phyloP scores from a whole-genome alignment of 1,140 invertebrate genomes.

The Saccostrea glomerata region DNA sequence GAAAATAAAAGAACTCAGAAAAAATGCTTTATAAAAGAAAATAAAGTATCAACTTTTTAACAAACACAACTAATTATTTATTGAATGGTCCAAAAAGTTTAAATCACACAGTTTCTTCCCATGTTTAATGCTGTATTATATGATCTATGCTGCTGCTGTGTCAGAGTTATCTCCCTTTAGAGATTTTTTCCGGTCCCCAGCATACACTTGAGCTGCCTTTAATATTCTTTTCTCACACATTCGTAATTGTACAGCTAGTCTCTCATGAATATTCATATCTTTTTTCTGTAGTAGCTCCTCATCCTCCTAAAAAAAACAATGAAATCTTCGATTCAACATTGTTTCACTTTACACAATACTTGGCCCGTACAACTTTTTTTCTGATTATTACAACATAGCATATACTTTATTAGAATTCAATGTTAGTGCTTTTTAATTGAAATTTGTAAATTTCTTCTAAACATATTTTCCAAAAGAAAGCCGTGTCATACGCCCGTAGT shows the following conservation, averaged over 20 bases:
- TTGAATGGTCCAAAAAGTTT: background rate
- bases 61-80: no score
- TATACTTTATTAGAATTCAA: no score
- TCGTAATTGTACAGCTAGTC: background rate
- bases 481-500: constrained; percentile 84
- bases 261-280: constrained; percentile 1
- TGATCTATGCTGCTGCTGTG: constrained; percentile 5
- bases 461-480: background rate
- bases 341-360: no score
- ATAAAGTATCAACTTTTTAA: no score
- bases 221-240: constrained; percentile 16
- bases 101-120: background rate
- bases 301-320: constrained; percentile 30
- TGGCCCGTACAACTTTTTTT: no score
- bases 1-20: no score
- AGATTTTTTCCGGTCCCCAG: background rate
- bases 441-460: background rate
- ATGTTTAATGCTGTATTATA: background rate
- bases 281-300: background rate
- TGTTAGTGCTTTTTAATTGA: no score
- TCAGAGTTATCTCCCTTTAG: constrained; percentile 17
- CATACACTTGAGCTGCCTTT: background rate
- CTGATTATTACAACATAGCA: no score
- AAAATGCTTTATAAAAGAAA: no score
- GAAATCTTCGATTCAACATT: no score